phyloP scores from a whole-genome alignment of 2,888 invertebrate species.

The Pyrgus malvae region DNA sequence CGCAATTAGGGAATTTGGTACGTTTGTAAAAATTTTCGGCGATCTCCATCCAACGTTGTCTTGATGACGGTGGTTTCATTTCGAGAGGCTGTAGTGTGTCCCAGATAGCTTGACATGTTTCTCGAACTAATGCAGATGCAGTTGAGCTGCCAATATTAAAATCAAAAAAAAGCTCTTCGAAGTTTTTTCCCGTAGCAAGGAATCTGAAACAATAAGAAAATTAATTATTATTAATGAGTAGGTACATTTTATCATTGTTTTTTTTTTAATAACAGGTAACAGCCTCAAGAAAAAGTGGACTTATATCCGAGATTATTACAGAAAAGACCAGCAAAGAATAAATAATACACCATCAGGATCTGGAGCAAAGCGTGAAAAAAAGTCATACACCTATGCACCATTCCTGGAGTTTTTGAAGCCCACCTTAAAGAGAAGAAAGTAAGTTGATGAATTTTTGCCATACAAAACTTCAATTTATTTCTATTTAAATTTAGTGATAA shows the following conservation, averaged over 20 bases:
- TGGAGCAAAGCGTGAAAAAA: no score
- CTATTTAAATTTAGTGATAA: no score
- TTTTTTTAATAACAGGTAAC: no score
- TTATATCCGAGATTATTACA: conserved; percentile 27
- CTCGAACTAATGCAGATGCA: conserved; percentile 30
- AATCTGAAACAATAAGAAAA: conserved; percentile 33
- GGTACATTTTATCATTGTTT: no score
- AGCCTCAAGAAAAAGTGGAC: conserved; percentile 31
- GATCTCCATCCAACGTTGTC: conserved; percentile 4
- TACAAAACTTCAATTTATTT: no score
- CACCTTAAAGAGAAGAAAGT: no score
- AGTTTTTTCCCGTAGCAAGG: conserved; percentile 32
- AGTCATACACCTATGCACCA: no score
- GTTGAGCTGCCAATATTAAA: conserved; percentile 32
- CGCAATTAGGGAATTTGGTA: conserved; percentile 19
- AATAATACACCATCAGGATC: background rate
- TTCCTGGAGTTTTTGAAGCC: no score
- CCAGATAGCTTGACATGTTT: conserved; percentile 33
- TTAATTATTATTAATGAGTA: no score
- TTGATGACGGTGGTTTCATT: conserved; percentile 38
- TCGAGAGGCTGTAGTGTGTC: conserved; percentile 29
- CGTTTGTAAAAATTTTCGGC: conserved; percentile 15
- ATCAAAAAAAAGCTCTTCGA: conserved; percentile 31
- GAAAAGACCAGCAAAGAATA: conserved; percentile 27
- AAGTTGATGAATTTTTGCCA: no score